Evolutionary conservation across 2,888 invertebrate genomes (phyloP), one percentile per base, ranked within the genome.

Genomic region (Epirrhoe alternata): DNA sequence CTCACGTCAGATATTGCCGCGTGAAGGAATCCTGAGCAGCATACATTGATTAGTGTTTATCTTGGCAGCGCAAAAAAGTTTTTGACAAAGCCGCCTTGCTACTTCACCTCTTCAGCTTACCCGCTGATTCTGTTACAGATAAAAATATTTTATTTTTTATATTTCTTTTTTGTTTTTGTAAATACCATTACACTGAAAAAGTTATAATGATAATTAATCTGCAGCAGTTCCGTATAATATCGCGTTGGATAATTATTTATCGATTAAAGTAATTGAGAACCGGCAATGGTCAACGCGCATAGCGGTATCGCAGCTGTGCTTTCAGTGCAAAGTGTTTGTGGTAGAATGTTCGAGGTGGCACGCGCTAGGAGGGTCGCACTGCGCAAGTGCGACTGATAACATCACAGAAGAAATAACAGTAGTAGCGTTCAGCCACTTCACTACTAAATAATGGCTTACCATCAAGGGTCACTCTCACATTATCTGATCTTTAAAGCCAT

Each of bases 311-410:
- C 68, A 71, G 70, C 70, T 50, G 68, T 62, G 60, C 68, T 66
- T 65, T 74, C 68, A 70, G 74, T 66, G 64, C 73, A 64, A 70
- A 70, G 68, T 31, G 62, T 42, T 64, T 76, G 70, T 79, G 76
- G 85, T 86, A 80, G 69, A 71, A 79, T 64, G 77, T 74, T 74
- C 71, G 76, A 82, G 79, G 74, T 84, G 88, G 88, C 89, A 89
- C 87, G 87, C 86, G 84, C 89, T 64, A 54, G 86, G 82, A 83
- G 79, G 82, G 82, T 75, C 83, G 82, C 82, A 86, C 84, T 84
- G 87, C 89, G 89, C 90, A 90, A 87, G 90, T 86, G 87, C 87
- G 77, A 77, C 80, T 85, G 87, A 89, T 89, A 89, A 88, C 86
- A 88, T 82, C 86, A 66, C 53, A 57, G 53, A 65, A 24, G 16